These are phyloP conservation scores for Enteromius argenteus DNA, from an alignment of 2,797 vertebrate genomes.

Conservation along the genomic window DNA sequence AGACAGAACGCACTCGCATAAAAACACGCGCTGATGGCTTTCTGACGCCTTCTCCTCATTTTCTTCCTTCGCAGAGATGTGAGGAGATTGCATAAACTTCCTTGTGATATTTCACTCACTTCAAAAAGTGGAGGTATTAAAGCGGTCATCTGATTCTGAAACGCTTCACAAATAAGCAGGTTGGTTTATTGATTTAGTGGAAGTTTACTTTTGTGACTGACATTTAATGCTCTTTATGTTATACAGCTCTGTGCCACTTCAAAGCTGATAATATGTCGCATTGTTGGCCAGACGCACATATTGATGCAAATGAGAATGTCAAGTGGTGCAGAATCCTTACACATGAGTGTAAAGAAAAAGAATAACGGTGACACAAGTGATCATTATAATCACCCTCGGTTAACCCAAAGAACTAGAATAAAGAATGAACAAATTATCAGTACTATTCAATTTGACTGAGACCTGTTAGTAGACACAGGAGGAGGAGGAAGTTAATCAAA, in stretches of 20 bases:
- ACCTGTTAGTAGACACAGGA: not conserved
- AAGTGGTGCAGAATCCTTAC: constrained; percentile 30
- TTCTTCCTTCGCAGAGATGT: constrained; percentile 35
- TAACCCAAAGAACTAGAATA: not conserved
- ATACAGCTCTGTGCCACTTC: constrained; percentile 34
- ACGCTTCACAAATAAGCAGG: constrained; percentile 35
- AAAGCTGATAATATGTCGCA: constrained; percentile 33
- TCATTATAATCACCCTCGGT: constrained; percentile 22
- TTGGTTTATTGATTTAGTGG: constrained; percentile 53
- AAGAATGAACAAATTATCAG: not conserved
- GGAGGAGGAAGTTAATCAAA: constrained; percentile 66
- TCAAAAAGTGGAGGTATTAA: constrained; percentile 24
- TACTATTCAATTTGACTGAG: constrained; percentile 3
- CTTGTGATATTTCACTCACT: not conserved
- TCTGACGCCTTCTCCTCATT: constrained; percentile 45
- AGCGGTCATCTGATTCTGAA: constrained; percentile 25
- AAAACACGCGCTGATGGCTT: constrained; percentile 55
- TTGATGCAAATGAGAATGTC: constrained; percentile 57
- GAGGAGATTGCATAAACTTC: constrained; percentile 53
- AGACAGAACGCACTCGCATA: constrained; percentile 58
- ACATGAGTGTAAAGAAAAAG: constrained; percentile 34
- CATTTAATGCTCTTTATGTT: constrained; percentile 10
- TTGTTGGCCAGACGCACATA: constrained; percentile 37
- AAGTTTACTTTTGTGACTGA: constrained; percentile 33
- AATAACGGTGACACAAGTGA: constrained; percentile 27